Base-by-base conservation (phyloP, 2,888 invertebrate species). In the Leptarthrus brevirostris region DNA sequence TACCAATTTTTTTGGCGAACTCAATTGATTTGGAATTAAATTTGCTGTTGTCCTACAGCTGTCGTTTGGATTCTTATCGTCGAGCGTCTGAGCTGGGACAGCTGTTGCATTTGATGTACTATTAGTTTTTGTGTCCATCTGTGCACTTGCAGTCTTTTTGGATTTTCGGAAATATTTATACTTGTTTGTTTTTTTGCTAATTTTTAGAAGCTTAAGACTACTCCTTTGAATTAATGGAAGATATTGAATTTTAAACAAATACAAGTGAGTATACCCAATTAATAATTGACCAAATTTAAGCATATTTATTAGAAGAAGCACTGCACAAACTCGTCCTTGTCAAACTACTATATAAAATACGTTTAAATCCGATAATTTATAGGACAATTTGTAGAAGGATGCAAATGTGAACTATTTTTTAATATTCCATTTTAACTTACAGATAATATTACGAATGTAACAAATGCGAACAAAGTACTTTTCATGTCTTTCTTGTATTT, bases 1-100 rank as follows among this genome's bases (percentile, higher is more conserved):
- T 66, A 66, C 64, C 64, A 24, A 14, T 22, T 44, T 66, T 47
- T 44, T 14, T n/a, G 64, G 14, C 20, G 47, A 66, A 24, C 12
- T 54, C 16, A 16, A n/a, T 14, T 14, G 47, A n/a, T 47, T n/a
- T 14, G 47, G 12, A 47, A 14, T 47, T 10, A 14, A 16, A n/a
- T n/a, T 16, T 47, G 8, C 5, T 14, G 14, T n/a, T 6, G 47
- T n/a, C 5, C 5, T 54, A 22, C 6, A 8, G 26, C 54, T 54
- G 14, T 30, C 8, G 30, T 30, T 30, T 4, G 30, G 8, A 8
- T 8, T 30, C 8, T 8, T 30, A 30, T 30, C 8, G 30, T 1
- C 8, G 8, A 30, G 8, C 8, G 8, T 6, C 4, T 30, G 5
- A 8, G 8, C 30, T 30, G 30, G 30, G 8, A 30, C 30, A 6